Evolutionary conservation across 1,140 invertebrate genomes (phyloP), one percentile per base, ranked within the genome.

Genomic region (Drosophila pseudoananassae): DNA sequence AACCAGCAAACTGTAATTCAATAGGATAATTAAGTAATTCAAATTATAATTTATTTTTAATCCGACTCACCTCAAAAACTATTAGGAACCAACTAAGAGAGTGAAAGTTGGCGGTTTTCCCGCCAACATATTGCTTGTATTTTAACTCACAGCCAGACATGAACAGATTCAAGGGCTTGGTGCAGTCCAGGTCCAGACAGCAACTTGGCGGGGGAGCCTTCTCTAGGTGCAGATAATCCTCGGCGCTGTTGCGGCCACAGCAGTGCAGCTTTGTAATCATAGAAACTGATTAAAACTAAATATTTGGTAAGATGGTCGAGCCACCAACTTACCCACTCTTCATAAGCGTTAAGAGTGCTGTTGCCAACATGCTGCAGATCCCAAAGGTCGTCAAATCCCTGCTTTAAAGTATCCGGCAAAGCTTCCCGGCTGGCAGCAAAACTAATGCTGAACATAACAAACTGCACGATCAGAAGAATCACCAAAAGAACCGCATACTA

Each of bases 351-450:
- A 2, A 91, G 51, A 0, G 70, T 85, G 36, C 66, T 81, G 23
- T 90, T 89, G 23, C 40, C 60, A 3, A 38, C 33, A 23, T 70
- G 47, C 7, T 60, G 54, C 3, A 9, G 7, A 52, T 91, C 89
- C 90, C 89, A 91, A 1, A 91, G 68, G 4, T 91, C 89, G 10
- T 91, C 90, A 14, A 91, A 91, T 1, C 89, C 90, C 20, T 87
- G 61, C 27, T 51, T 76, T 4, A 91, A 15, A 1, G 43, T 70
- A 7, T 58, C 50, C 4, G 90, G 79, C n/a, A 91, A 14, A 0
- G 59, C 51, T 23, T 80, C 90, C 4, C 64, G 58, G 5, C 79
- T 76, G 9, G 79, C 82, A 0, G 75, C 70, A 64, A 74, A 91
- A 10, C 85, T 91, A 15, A 91, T 75, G 73, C 85, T 91, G 17